Percentiles rank a stretch among this genome's conserved stretches.
These are phyloP conservation scores for Thomomys bottae DNA, from an alignment of 2,113 vertebrate species.

Conservation along the genomic window DNA sequence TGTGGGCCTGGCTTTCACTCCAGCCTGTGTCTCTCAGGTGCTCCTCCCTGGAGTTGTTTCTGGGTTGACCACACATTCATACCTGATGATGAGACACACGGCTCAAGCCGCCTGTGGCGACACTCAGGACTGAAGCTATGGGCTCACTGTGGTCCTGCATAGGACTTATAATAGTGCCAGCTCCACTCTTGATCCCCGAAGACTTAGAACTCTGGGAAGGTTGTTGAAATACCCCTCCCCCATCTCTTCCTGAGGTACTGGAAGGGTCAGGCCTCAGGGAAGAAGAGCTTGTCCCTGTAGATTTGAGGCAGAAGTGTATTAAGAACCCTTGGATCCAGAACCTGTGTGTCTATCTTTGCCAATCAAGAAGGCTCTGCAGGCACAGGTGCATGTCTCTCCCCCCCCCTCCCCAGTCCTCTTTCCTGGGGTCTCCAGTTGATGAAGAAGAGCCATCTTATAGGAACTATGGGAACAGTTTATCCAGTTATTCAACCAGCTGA, in stretches of 20 bases:
- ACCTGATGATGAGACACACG: neutral
- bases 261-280: neutral
- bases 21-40: neutral
- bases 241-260: neutral
- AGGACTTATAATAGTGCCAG: neutral
- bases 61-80: neutral
- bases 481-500: neutral
- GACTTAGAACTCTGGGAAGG: neutral
- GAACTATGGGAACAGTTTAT: neutral
- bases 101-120: neutral
- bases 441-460: neutral
- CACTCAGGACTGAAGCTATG: neutral
- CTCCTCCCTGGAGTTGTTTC: neutral
- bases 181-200: neutral
- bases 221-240: rapidly evolving
- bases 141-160: rapidly evolving
- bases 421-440: neutral
- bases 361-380: too few species aligned
- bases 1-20: neutral
- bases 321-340: neutral
- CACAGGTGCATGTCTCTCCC: neutral
- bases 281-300: neutral
- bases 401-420: neutral
- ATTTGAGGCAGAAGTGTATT: neutral
- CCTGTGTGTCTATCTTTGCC: neutral